phyloP scores from a whole-genome alignment of 2,888 invertebrate species.

The Psococerastis gibbosa region DNA sequence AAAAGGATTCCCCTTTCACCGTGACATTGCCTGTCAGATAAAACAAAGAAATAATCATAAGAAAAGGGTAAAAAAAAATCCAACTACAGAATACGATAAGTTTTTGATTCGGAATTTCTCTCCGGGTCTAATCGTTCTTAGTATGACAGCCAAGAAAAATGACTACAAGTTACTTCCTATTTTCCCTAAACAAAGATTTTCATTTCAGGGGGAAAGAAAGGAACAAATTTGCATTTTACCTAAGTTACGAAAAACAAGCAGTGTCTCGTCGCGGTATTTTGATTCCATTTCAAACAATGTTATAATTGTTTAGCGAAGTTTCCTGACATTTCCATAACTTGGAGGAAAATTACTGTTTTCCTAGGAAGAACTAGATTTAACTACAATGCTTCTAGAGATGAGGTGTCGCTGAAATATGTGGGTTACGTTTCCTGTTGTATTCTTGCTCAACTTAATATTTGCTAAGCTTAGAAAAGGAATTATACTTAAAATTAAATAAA shows the following conservation, averaged over 20 bases:
- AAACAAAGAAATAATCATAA: conserved; percentile 6
- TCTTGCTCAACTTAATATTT: too few relatives aligned
- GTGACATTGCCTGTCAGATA: background rate
- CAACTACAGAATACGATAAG: conserved; percentile 5
- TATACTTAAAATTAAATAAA: too few relatives aligned
- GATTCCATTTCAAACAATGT: too few relatives aligned
- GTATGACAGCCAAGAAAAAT: conserved; percentile 10
- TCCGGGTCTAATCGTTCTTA: conserved; percentile 6
- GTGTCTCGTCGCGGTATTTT: background rate
- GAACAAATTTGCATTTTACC: conserved; percentile 1
- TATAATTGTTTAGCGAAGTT: too few relatives aligned
- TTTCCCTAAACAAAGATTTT: conserved; percentile 7
- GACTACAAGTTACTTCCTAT: conserved; percentile 9
- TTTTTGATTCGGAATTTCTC: conserved; percentile 9
- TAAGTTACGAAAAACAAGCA: conserved; percentile 7
- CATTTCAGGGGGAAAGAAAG: conserved; percentile 1
- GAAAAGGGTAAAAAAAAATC: background rate
- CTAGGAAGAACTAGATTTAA: too few relatives aligned
- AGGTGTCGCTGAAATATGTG: too few relatives aligned
- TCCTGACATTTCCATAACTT: too few relatives aligned
- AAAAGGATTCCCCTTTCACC: background rate
- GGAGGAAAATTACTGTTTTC: too few relatives aligned
- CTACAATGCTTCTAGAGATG: too few relatives aligned
- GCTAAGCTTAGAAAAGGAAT: too few relatives aligned
- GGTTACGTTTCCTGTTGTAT: too few relatives aligned